phyloP scores from a whole-genome alignment of 1,140 invertebrate species.

The silkworm (Bombyx mori) region ASM3026992v2 NC_085124.1:5163501-5164000 shows the following conservation, averaged over 20 bases:
- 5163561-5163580: slow-evolving; percentile 32
- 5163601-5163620: slow-evolving; percentile 45
- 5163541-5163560: background rate
- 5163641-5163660: slow-evolving; percentile 45
- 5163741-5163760: slow-evolving; percentile 55
- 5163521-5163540: too few species aligned
- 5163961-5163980: too few species aligned
- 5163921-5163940: too few species aligned
- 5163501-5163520: too few species aligned
- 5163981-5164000: too few species aligned
- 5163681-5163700: slow-evolving; percentile 43
- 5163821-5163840: slow-evolving; percentile 31
- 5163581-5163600: slow-evolving; percentile 26
- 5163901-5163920: slow-evolving; percentile 46
- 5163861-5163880: slow-evolving; percentile 32
- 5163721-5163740: slow-evolving; percentile 47
- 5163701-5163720: slow-evolving; percentile 54
- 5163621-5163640: slow-evolving; percentile 33
- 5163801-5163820: slow-evolving; percentile 49
- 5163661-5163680: slow-evolving; percentile 62
- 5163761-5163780: slow-evolving; percentile 54
- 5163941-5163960: too few species aligned
- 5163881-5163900: slow-evolving; percentile 44
- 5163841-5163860: slow-evolving; percentile 46
- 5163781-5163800: slow-evolving; percentile 40